Percentiles rank a stretch among this genome's conserved stretches.
Conservation (phyloP, 2,888 invertebrate species). For the Baronia brevicornis region DNA sequence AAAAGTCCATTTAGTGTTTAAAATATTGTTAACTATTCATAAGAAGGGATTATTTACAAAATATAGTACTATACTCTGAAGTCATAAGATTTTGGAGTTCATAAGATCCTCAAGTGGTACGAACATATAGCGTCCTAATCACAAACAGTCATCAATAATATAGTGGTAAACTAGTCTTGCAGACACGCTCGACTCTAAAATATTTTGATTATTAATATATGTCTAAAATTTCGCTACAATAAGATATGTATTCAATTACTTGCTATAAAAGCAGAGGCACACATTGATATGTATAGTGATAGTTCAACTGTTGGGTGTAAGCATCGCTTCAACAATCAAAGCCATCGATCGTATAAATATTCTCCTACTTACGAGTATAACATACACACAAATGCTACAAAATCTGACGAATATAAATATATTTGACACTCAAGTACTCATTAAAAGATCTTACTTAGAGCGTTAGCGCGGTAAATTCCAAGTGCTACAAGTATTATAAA, state of each 20-base stretch:
- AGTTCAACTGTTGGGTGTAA: slow-evolving; percentile 44
- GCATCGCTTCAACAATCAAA: slow-evolving; percentile 64
- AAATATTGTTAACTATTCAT: slow-evolving; percentile 47
- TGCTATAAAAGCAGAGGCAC: slow-evolving; percentile 73
- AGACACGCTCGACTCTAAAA: slow-evolving; percentile 50
- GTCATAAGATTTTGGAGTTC: slow-evolving; percentile 73
- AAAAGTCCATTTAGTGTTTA: slow-evolving; percentile 39
- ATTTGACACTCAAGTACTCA: slow-evolving; percentile 14
- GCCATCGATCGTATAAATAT: slow-evolving; percentile 41
- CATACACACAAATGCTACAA: slow-evolving; percentile 36
- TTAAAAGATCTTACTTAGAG: slow-evolving; percentile 6
- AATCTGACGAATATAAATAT: slow-evolving; percentile 18
- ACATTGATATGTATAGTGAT: slow-evolving; percentile 71
- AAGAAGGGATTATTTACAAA: slow-evolving; percentile 65
- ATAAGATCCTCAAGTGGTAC: slow-evolving; percentile 70
- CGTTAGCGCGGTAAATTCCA: slow-evolving; percentile 7
- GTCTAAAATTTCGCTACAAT: slow-evolving; percentile 62
- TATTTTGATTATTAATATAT: slow-evolving; percentile 53
- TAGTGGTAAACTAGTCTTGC: slow-evolving; percentile 61
- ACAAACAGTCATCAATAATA: slow-evolving; percentile 57
- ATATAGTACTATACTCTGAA: slow-evolving; percentile 59
- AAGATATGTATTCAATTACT: slow-evolving; percentile 68
- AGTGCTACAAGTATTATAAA: no score
- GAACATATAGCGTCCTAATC: slow-evolving; percentile 62
- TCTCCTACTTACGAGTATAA: slow-evolving; percentile 18